Evolutionary conservation across 2,113 vertebrate species (phyloP).

Genomic region (Eolophus roseicapilla): DNA sequence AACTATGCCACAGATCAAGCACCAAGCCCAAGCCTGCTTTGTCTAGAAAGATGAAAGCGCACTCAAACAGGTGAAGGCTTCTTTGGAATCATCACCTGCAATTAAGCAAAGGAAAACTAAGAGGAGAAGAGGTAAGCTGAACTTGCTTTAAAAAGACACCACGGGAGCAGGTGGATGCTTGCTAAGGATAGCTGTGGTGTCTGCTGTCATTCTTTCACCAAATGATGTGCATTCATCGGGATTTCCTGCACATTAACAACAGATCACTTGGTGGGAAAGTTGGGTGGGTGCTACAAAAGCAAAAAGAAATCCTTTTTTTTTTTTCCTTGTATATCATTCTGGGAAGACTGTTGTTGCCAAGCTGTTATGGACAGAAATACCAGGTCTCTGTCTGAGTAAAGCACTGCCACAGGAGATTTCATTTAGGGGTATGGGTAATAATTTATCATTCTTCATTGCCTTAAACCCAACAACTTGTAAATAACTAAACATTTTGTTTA

Average conservation of each 20-base stretch:
- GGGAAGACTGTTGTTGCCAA: background rate
- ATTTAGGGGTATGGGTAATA: background rate
- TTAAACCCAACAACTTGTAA: background rate
- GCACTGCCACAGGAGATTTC: background rate
- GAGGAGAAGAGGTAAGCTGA: constrained; percentile 72
- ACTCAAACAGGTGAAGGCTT: constrained; percentile 75
- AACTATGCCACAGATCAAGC: constrained; percentile 73
- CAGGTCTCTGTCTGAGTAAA: background rate
- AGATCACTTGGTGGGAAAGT: constrained; percentile 40
- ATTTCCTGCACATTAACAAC: constrained; percentile 42
- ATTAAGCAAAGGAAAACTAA: constrained; percentile 76
- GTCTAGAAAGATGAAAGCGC: constrained; percentile 80
- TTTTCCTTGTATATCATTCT: background rate
- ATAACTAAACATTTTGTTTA: background rate
- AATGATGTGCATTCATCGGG: constrained; percentile 21
- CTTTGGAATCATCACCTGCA: constrained; percentile 82
- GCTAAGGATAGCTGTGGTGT: constrained; percentile 43
- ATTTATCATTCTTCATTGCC: background rate
- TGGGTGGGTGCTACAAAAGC: background rate
- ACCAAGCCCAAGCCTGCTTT: constrained; percentile 78
- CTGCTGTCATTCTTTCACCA: constrained; percentile 67
- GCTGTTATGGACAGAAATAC: background rate
- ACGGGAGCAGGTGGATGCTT: constrained; percentile 74
- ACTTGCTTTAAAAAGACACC: constrained; percentile 68
- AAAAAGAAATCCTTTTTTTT: background rate